phyloP scores from a whole-genome alignment of 2,888 invertebrate species.

The Papilio gigon region DNA sequence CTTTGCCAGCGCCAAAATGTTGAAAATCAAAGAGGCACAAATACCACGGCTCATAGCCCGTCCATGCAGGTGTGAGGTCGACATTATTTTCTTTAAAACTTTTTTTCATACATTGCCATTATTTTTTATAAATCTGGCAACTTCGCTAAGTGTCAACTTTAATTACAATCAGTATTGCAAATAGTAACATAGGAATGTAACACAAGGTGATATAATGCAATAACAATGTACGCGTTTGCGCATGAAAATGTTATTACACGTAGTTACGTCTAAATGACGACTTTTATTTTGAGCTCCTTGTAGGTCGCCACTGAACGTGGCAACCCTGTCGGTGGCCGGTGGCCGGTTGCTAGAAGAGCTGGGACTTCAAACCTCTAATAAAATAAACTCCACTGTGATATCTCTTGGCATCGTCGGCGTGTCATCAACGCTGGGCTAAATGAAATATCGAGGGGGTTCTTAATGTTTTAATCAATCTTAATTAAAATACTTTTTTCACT shows the following conservation, averaged over 20 bases:
- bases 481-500: background rate
- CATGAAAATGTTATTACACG: constrained; percentile 59
- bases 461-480: background rate
- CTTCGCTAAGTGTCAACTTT: background rate
- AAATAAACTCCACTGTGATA: too few relatives aligned
- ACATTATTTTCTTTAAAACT: too few relatives aligned
- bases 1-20: too few relatives aligned
- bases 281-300: constrained; percentile 39
- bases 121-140: constrained; percentile 3
- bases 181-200: background rate
- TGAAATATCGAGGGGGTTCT: background rate
- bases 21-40: too few relatives aligned
- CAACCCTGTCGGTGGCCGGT: too few relatives aligned
- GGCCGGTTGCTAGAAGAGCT: too few relatives aligned
- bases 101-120: background rate
- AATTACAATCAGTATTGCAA: background rate
- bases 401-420: too few relatives aligned
- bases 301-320: too few relatives aligned
- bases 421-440: too few relatives aligned
- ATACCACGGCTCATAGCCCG: too few relatives aligned
- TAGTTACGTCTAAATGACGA: constrained; percentile 50
- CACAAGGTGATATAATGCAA: background rate
- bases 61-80: too few relatives aligned
- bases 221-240: constrained; percentile 40
- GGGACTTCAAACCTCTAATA: too few relatives aligned